These are phyloP conservation scores for Ectropis grisescens DNA, from an alignment of 1,140 invertebrate genomes.

Conservation along the genomic window DNA sequence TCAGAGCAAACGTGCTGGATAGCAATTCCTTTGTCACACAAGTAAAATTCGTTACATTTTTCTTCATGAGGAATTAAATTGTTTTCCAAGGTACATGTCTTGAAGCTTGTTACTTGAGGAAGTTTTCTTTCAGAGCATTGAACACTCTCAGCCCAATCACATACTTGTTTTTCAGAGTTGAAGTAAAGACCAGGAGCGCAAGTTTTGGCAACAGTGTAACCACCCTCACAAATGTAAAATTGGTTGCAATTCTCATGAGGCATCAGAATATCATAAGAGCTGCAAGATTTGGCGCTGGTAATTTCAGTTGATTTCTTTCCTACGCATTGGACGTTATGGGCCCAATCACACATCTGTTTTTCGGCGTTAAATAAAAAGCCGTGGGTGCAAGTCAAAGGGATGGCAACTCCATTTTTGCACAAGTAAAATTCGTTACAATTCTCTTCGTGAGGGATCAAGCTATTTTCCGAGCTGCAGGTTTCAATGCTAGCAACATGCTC, in stretches of 20 bases:
- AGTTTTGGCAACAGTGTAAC: not conserved
- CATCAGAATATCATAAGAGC: slow-evolving; percentile 5
- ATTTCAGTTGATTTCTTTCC: too few relatives aligned
- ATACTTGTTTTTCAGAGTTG: slow-evolving; percentile 6
- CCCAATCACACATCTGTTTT: too few relatives aligned
- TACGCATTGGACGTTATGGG: too few relatives aligned
- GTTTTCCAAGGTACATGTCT: too few relatives aligned
- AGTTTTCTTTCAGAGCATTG: slow-evolving; percentile 5
- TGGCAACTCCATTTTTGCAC: too few relatives aligned
- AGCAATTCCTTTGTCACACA: too few relatives aligned
- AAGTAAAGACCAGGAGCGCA: slow-evolving; percentile 5
- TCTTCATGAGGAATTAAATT: slow-evolving; percentile 1
- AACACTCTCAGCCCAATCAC: slow-evolving; percentile 68
- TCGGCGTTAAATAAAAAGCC: too few relatives aligned
- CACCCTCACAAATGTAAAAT: slow-evolving; percentile 6
- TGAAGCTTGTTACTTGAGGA: not conserved
- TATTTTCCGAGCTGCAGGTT: too few relatives aligned
- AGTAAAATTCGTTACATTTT: too few relatives aligned
- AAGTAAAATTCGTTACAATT: too few relatives aligned
- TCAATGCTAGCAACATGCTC: not conserved
- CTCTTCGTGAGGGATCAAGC: not conserved
- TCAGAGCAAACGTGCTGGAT: too few relatives aligned
- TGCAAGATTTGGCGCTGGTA: slow-evolving; percentile 1
- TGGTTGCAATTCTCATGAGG: slow-evolving; percentile 14
- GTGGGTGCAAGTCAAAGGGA: too few relatives aligned